phyloP scores from a whole-genome alignment of 2,888 invertebrate genomes.

The Panorpa germanica region DNA sequence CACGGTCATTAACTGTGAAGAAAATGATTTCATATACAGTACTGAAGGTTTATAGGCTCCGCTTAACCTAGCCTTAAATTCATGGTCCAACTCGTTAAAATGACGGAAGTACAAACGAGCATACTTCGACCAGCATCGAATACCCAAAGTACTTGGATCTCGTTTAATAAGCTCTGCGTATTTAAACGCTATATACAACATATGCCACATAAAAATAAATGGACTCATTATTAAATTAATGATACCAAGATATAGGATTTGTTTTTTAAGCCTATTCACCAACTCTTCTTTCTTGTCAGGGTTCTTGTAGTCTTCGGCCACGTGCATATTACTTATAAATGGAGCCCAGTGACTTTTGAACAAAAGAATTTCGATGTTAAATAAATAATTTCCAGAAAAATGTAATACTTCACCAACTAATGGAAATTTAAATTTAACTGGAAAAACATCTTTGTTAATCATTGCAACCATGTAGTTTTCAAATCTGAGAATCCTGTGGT shows the following conservation, averaged over 20 bases:
- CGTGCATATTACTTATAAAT: conserved; percentile 92
- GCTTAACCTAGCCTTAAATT: conserved; percentile 78
- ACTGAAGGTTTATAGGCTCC: conserved; percentile 85
- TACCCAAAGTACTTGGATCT: conserved; percentile 74
- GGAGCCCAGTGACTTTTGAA: conserved; percentile 85
- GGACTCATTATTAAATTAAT: conserved; percentile 74
- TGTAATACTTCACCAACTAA: conserved; percentile 64
- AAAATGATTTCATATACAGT: conserved; percentile 84
- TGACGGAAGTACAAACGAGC: conserved; percentile 83
- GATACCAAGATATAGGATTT: conserved; percentile 62
- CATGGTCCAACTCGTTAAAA: conserved; percentile 98
- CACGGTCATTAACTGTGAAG: conserved; percentile 59
- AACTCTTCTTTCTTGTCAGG: conserved; percentile 58
- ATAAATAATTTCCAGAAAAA: conserved; percentile 65
- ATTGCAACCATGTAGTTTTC: conserved; percentile 96
- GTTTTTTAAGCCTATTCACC: conserved; percentile 48
- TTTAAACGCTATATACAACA: conserved; percentile 82
- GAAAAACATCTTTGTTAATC: conserved; percentile 87
- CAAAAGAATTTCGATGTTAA: conserved; percentile 66
- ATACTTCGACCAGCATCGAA: conserved; percentile 83
- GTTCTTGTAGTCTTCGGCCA: conserved; percentile 80
- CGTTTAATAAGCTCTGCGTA: conserved; percentile 78
- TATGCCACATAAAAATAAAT: conserved; percentile 83
- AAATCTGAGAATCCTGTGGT: conserved; percentile 80
- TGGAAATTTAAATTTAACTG: conserved; percentile 67